Evolutionary conservation across 2,797 vertebrate genomes (phyloP), one percentile per base, ranked within the genome.

Genomic region (Takifugu ocellatus): DNA sequence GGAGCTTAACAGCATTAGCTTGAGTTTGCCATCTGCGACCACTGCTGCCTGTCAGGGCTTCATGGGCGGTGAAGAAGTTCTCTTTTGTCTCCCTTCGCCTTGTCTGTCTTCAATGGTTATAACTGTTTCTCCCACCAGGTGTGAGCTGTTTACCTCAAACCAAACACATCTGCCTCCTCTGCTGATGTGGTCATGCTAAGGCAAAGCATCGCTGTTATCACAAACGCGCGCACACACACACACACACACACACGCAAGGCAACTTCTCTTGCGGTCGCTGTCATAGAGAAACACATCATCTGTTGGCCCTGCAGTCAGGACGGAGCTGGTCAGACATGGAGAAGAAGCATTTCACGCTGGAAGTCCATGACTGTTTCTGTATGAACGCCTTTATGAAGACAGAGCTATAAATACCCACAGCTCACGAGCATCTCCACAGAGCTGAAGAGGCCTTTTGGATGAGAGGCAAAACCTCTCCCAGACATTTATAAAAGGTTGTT

Each of bases 161-260:
- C 70, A 75, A 73, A 79, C 68, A 48, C 75, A 84, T 66, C 72
- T 76, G 83, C 82, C 79, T 72, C 66, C 71, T 78, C 74, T 76
- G 69, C 66, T 59, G 36, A 57, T 72, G 49, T 48, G 24, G 49
- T 77, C 83, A 73, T 66, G 49, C 64, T 45, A 64, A 64, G 56
- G 42, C 62, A 51, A 74, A 10, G 36, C 1, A 57, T 51, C 48
- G 70, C 75, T 59, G 58, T 61, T 58, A 58, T 62, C 66, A 52
- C 49, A 39, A 51, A 60, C 43, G 56, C 54, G 25, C 61, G 49
- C 57, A 26, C 50, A 53, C 51, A 11, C 36, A 45, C 36, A 47
- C 29, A 58, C 27, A 29, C 12, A 16, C 49, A 43, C 43, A 53
- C 46, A 54, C 15, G 12, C 1, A 53, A 21, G 1, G 27, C 27